Evolutionary conservation across 2,888 invertebrate species (phyloP), one percentile per base, ranked within the genome.

Genomic region (Lamellibrachia columna): DNA sequence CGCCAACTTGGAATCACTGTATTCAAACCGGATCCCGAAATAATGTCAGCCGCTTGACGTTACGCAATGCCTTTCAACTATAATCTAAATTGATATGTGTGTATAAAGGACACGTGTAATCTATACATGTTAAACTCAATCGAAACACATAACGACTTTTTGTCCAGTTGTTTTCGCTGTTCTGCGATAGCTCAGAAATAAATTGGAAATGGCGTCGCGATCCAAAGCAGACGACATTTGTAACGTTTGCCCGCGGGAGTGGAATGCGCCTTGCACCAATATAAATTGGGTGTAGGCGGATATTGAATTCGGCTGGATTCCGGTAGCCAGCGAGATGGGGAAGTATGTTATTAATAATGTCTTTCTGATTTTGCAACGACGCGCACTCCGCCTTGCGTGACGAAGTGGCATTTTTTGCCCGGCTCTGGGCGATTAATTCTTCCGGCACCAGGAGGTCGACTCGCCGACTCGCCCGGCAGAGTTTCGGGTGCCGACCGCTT

Each of bases 271-370:
- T 11, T 75, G 75, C 75, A 75, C 75, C 75, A 75, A 22, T n/a
- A 75, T 15, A 22, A 75, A n/a, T 22, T n/a, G 75, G 60, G 15
- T 15, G 55, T 15, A 22, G 60, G 60, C 11, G 15, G 11, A 60
- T 60, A 60, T 60, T 60, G 15, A 60, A 60, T 60, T 60, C 60
- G 11, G 75, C 75, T 15, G 75, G 75, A 75, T 75, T 75, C 75
- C 75, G n/a, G 75, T n/a, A 22, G 15, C 75, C 75, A n/a, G 75
- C 75, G 22, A 75, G 22, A 75, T 75, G 11, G 15, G 22, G 22
- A 75, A 75, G 75, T 75, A 75, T 75, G 75, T 75, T 75, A 75
- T 75, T 75, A 75, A 75, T 75, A 75, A 75, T 22, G 75, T 75
- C 75, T 75, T 75, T 75, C 75, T 75, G 75, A n/a, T 75, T 75